Evolutionary conservation across 2,797 vertebrate genomes (phyloP), one percentile per base, ranked within the genome.

Genomic region (Pogoniulus pusillus): DNA sequence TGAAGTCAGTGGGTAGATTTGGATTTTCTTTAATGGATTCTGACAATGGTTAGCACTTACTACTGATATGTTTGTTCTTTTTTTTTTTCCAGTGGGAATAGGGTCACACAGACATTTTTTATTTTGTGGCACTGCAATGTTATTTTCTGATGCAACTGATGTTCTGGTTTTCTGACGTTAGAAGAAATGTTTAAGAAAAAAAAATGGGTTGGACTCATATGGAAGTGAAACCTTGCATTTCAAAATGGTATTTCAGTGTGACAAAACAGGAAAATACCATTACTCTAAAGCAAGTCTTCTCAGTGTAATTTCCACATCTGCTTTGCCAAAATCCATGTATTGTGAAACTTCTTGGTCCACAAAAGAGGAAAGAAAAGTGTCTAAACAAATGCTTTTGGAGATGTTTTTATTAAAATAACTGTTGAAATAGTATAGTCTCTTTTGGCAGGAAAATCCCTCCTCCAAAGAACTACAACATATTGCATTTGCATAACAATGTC

Each of bases 401-500:
- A 55, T n/a, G 30, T 51, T 89, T 93, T 74, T 49, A 55, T 93
- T 78, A 82, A 80, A 91, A 77, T 84, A 84, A 57, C 32, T 86
- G n/a, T 71, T 82, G 82, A 85, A 91, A 83, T 49, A 81, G 11
- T 32, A 57, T 49, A 87, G n/a, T 47, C 59, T 77, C 22, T 55
- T 64, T 16, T 64, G 29, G 49, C 58, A 87, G 66, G 57, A 92
- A 85, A 77, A 70, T 54, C 39, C 45, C 18, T 89, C 16, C 58
- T 82, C 64, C 68, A 64, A 91, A 91, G 66, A 84, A 18, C 57
- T 64, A 65, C 23, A 75, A 62, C 7, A 1, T 37, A 69, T 57
- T 89, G 27, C 8, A 89, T 89, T 87, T 93, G 63, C 87, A 55
- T 93, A 92, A 85, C 73, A 92, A 73, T 82, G 30, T 75, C 32